Percentiles rank a stretch among this genome's conserved stretches.
These are phyloP conservation scores for Hyla sarda DNA, from an alignment of 2,113 vertebrate genomes.

Conservation along the genomic window DNA sequence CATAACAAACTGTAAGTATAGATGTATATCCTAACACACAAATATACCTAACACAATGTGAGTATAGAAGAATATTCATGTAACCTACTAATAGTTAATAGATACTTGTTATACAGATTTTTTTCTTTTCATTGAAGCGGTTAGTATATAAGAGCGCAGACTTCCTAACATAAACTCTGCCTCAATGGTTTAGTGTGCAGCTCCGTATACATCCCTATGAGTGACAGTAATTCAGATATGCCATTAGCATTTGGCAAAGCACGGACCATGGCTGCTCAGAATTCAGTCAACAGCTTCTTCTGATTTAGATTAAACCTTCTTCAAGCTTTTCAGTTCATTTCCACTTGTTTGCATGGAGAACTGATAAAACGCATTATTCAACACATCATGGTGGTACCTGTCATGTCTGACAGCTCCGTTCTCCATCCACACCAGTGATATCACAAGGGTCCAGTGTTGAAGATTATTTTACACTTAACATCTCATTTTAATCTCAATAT, in stretches of 20 bases:
- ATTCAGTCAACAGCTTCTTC: background rate
- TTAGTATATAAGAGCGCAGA: too few relatives aligned
- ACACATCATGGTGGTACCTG: background rate
- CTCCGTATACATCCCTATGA: background rate
- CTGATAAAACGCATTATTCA: background rate
- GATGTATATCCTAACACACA: too few relatives aligned
- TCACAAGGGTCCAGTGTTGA: background rate
- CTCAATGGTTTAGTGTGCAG: background rate
- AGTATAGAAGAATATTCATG: too few relatives aligned
- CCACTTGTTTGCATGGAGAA: background rate
- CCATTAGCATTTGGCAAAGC: background rate
- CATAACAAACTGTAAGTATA: too few relatives aligned
- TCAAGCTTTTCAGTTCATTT: background rate
- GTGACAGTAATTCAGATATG: background rate
- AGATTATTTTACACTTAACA: background rate
- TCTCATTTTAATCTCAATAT: background rate
- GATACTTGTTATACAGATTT: too few relatives aligned
- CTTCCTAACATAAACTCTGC: too few relatives aligned
- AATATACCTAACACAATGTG: too few relatives aligned
- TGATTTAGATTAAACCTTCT: background rate
- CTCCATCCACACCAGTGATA: background rate
- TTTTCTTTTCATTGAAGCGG: too few relatives aligned
- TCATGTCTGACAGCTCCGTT: background rate
- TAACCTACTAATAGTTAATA: too few relatives aligned
- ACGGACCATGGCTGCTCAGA: background rate